Conservation (phyloP, 1,140 invertebrate genomes). For the Listronotus oregonensis region DNA sequence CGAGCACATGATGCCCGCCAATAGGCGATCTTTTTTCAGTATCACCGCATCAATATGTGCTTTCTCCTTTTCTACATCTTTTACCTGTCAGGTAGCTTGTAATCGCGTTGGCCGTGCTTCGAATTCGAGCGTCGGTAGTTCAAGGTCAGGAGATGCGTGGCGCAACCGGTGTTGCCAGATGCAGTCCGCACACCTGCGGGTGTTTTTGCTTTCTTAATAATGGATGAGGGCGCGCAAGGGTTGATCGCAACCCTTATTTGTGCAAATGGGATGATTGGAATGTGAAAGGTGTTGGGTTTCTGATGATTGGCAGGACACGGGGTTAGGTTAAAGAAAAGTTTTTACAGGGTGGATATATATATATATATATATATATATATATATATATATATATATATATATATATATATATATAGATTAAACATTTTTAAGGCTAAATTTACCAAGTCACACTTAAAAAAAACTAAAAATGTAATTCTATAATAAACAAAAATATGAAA, state of each 20-base stretch:
- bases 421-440: too few relatives aligned
- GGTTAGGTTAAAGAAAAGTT: background rate
- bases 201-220: background rate
- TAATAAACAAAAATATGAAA: too few relatives aligned
- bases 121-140: constrained; percentile 21
- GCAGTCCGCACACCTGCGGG: constrained; percentile 14
- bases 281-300: background rate
- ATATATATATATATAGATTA: too few relatives aligned
- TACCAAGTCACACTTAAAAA: too few relatives aligned
- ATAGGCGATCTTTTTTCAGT: constrained; percentile 1
- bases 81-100: constrained; percentile 17
- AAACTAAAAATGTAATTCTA: too few relatives aligned
- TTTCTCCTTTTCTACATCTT: constrained; percentile 19
- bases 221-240: constrained; percentile 2
- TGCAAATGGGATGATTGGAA: background rate
- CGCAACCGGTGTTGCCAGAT: constrained; percentile 16
- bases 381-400: too few relatives aligned
- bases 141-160: constrained; percentile 29
- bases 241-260: constrained; percentile 3
- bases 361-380: too few relatives aligned
- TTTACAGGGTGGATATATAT: background rate
- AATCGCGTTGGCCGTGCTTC: constrained; percentile 1
- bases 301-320: background rate
- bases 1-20: background rate
- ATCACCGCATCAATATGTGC: background rate